phyloP scores from a whole-genome alignment of 64 coral and sea anemone species.

The Actinia equina region DNA sequence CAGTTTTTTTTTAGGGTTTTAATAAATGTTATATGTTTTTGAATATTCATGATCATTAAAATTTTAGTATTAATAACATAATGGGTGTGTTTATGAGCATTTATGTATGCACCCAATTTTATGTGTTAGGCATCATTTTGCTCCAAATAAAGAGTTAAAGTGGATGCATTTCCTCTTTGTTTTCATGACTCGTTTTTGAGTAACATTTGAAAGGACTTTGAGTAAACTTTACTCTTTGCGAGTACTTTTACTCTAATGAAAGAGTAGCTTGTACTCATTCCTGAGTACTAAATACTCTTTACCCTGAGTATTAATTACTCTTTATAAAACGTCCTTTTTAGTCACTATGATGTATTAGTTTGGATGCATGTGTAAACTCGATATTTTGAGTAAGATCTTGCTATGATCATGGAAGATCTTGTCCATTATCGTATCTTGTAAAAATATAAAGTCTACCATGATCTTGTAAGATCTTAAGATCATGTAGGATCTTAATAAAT shows the following conservation, averaged over 20 bases:
- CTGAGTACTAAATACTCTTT: constrained; percentile 5
- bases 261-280: neutral
- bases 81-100: too few relatives aligned
- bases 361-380: constrained; percentile 28
- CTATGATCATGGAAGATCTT: too few relatives aligned
- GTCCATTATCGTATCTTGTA: too few relatives aligned
- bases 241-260: neutral
- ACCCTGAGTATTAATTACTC: neutral
- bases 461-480: too few relatives aligned
- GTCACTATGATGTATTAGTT: neutral
- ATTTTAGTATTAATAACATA: too few relatives aligned
- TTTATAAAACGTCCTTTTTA: neutral
- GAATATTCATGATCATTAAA: too few relatives aligned
- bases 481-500: too few relatives aligned
- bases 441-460: too few relatives aligned
- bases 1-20: too few relatives aligned
- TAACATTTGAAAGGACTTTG: neutral
- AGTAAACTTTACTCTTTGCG: neutral
- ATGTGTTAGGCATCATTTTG: neutral
- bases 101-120: neutral
- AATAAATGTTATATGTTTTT: too few relatives aligned
- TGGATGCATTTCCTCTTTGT: constrained; percentile 22
- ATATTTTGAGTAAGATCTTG: constrained; percentile 19
- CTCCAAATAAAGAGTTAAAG: constrained; percentile 24
- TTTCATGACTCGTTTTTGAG: constrained; percentile 6